These are phyloP conservation scores for Brienomyrus longianalis DNA, from an alignment of 2,113 vertebrate species.

Conservation along the genomic window DNA sequence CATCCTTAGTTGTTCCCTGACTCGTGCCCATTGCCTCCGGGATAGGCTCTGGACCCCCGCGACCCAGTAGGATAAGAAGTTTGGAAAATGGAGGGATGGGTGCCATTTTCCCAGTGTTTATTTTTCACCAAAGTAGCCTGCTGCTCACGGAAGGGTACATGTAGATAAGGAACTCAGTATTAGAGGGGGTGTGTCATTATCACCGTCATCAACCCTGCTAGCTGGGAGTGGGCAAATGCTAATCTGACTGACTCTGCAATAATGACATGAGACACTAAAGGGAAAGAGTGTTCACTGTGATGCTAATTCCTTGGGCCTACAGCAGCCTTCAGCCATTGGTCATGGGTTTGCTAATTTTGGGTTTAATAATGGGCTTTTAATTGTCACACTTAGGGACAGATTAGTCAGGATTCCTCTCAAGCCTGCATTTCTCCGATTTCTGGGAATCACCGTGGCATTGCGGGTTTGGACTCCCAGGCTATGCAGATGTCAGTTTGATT, in stretches of 20 bases:
- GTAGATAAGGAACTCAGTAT: neutral
- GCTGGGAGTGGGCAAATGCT: neutral
- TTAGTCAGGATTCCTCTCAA: neutral
- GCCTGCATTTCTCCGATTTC: neutral
- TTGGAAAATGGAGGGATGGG: no score
- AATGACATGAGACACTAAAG: neutral
- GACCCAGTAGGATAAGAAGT: no score
- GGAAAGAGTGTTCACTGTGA: neutral
- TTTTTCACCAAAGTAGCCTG: neutral
- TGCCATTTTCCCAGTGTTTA: neutral
- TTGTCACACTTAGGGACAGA: neutral
- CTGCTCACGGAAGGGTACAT: neutral
- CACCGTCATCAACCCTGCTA: neutral
- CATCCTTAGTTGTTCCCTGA: no score
- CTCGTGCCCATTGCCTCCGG: no score
- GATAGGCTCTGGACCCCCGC: no score
- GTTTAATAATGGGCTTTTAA: neutral
- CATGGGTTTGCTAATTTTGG: neutral
- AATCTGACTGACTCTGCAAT: neutral
- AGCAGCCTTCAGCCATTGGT: neutral
- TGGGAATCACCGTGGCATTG: neutral
- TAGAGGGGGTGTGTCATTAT: neutral
- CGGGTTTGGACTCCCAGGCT: neutral
- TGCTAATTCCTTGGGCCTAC: neutral
- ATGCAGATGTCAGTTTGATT: neutral